phyloP scores from a whole-genome alignment of 1,140 invertebrate genomes.

The Oryctes rhinoceros region DNA sequence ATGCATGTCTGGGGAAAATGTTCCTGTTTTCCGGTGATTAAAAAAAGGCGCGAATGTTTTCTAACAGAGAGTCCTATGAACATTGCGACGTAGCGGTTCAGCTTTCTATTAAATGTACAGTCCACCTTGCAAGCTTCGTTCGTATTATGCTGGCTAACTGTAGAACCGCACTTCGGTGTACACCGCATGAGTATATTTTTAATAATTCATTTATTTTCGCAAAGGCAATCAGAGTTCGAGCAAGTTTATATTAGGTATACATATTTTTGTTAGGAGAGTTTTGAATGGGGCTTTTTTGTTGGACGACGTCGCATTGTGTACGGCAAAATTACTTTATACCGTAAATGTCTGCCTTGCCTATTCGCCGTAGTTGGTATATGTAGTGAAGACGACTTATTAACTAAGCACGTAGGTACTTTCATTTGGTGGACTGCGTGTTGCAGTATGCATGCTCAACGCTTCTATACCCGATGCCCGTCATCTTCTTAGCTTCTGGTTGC shows the following conservation, averaged over 20 bases:
- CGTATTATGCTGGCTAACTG: conserved; percentile 40
- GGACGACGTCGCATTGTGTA: conserved; percentile 47
- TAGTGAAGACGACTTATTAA: neutral
- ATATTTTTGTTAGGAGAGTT: conserved; percentile 50
- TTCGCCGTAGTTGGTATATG: conserved; percentile 46
- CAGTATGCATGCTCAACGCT: neutral
- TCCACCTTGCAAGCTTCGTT: neutral
- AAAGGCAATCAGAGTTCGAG: conserved; percentile 53
- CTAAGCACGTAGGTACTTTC: conserved; percentile 5
- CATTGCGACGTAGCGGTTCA: neutral
- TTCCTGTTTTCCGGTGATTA: conserved; percentile 47
- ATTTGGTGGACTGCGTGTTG: neutral
- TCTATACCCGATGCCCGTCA: neutral
- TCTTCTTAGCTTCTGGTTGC: conserved; percentile 11
- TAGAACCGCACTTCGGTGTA: conserved; percentile 43
- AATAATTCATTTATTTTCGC: conserved; percentile 55
- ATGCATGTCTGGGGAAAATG: conserved; percentile 52
- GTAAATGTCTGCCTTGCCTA: conserved; percentile 48
- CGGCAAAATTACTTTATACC: conserved; percentile 51
- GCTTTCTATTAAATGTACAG: neutral
- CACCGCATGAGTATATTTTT: conserved; percentile 47
- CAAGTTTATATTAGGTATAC: conserved; percentile 49
- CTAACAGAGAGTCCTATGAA: conserved; percentile 35
- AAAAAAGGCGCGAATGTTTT: conserved; percentile 51
- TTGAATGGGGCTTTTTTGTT: conserved; percentile 53